Conservation (phyloP, 1,140 invertebrate genomes). For the Cydia strobilella region DNA sequence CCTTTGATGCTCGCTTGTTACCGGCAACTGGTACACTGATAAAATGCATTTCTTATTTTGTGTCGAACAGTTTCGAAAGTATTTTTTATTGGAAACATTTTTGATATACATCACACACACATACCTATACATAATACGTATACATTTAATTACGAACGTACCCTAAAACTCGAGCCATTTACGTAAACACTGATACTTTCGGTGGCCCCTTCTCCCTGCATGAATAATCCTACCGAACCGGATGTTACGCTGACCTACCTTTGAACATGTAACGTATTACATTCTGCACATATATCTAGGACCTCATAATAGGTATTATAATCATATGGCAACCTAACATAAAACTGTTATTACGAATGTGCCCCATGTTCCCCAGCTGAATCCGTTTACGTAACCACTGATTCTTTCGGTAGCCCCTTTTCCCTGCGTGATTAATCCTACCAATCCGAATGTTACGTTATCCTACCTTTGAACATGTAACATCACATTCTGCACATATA, state of each 20-base stretch:
- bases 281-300: neutral
- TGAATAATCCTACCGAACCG: constrained; percentile 51
- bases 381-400: constrained; percentile 33
- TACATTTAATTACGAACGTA: too few species aligned
- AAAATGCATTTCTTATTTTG: constrained; percentile 37
- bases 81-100: too few species aligned
- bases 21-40: constrained; percentile 47
- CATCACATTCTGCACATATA: too few species aligned
- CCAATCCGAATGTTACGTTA: too few species aligned
- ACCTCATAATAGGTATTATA: too few species aligned
- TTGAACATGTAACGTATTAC: neutral
- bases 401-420: constrained; percentile 24
- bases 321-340: too few species aligned
- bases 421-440: neutral
- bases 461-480: too few species aligned
- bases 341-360: too few species aligned
- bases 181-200: constrained; percentile 34
- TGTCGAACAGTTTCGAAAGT: too few species aligned
- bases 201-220: constrained; percentile 29
- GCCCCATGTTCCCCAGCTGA: neutral
- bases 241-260: constrained; percentile 52
- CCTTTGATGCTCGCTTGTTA: constrained; percentile 57
- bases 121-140: too few species aligned
- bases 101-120: too few species aligned
- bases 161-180: neutral